Evolutionary conservation across 2,888 invertebrate species (phyloP).

Genomic region (Apamea crenata): DNA sequence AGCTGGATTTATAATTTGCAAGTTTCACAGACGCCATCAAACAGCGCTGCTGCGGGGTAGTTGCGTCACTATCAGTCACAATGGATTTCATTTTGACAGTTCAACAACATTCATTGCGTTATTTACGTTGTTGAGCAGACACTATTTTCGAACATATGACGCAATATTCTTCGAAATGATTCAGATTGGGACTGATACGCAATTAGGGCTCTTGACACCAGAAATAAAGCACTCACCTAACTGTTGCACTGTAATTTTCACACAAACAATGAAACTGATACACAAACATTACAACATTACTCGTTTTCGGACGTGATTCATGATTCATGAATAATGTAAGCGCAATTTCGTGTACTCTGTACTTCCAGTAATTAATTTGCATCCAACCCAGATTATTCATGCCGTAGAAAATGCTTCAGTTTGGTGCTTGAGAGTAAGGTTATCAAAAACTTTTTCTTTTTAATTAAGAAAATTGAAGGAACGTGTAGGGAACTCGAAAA

Average conservation of each 20-base stretch:
- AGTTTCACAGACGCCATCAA: background rate
- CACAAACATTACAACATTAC: background rate
- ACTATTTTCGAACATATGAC: too few species aligned
- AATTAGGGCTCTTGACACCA: background rate
- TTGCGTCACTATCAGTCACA: too few species aligned
- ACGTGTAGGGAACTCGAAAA: background rate
- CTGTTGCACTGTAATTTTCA: background rate
- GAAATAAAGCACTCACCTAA: background rate
- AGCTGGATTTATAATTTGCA: background rate
- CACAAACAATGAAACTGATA: background rate
- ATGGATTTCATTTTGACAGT: too few species aligned
- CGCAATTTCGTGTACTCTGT: background rate
- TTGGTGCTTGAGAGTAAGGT: background rate
- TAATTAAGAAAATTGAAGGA: background rate
- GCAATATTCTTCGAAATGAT: too few species aligned
- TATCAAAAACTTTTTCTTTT: background rate
- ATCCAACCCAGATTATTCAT: slow-evolving; percentile 18
- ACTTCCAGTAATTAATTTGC: slow-evolving; percentile 37
- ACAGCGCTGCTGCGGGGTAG: too few species aligned
- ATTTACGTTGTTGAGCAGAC: too few species aligned
- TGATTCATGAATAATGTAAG: slow-evolving; percentile 19
- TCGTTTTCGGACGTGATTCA: slow-evolving; percentile 8
- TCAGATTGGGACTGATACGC: too few species aligned
- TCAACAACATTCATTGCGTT: too few species aligned
- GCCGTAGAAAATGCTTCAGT: background rate